Base-by-base conservation (phyloP, 2,113 vertebrate species). In the Ifrita kowaldi region DNA sequence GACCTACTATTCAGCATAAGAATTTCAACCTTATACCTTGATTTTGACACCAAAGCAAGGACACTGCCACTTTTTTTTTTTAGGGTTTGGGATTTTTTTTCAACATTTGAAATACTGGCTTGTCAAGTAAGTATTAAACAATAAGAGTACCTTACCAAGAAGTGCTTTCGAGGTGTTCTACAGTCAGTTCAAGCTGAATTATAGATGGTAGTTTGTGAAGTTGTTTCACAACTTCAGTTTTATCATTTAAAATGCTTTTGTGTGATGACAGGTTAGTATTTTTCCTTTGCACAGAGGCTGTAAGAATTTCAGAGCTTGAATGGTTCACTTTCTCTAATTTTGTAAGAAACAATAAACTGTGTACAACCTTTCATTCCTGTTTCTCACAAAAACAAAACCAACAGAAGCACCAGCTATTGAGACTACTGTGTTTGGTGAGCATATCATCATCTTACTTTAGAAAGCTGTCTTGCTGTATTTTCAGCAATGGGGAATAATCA, bases 201-300 rank as follows among this genome's bases (percentile, higher is more conserved):
- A 60, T 90, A 56, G 32, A 59, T 49, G 41, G 32, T 83, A 65
- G 46, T 74, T 85, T 46, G 44, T 89, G 65, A 87, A 90, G 53
- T 75, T 47, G 24, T 93, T 93, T 86, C 30, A 50, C n/a, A n/a
- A n/a, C n/a, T n/a, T n/a, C n/a, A n/a, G n/a, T 90, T 93, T 90
- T 86, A 22, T 80, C n/a, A 32, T 73, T 94, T 86, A 62, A 85
- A 56, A 73, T 62, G 22, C 60, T 37, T 91, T 89, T 73, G 19
- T 84, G 35, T 87, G 41, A n/a, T 83, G 67, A 77, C 87, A 87
- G 37, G 19, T 21, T 56, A 39, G 47, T 73, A 50, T 67, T 94
- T 87, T 87, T 79, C 50, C 74, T 73, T 87, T 60, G 21, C 35
- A 65, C n/a, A 91, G 57, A 91, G 67, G 30, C 64, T 64, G 0